phyloP scores from a whole-genome alignment of 2,888 invertebrate genomes.

The Dolichomitus sp. region DNA sequence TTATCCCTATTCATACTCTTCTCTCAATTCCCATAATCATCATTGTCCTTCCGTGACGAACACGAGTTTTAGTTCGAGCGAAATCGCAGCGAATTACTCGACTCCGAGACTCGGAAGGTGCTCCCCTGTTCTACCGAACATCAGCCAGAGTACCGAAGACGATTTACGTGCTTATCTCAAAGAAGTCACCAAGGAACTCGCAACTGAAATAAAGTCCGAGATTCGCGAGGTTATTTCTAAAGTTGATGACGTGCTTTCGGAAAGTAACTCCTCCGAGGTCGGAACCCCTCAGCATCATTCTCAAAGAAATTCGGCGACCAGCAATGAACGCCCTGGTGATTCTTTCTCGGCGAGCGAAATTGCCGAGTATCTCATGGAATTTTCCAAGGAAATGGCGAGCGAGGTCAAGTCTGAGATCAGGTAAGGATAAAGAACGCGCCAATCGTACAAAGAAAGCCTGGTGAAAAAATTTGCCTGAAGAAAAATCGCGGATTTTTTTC shows the following conservation, averaged over 20 bases:
- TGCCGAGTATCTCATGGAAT: slow-evolving; percentile 92
- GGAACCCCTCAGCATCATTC: slow-evolving; percentile 82
- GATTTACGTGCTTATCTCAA: slow-evolving; percentile 92
- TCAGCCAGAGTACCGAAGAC: slow-evolving; percentile 88
- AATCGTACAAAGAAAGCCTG: not conserved
- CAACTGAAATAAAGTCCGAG: slow-evolving; percentile 94
- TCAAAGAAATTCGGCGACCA: slow-evolving; percentile 70
- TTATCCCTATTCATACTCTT: slow-evolving; percentile 66
- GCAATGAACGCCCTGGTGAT: slow-evolving; percentile 87
- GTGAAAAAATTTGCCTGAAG: slow-evolving; percentile 3
- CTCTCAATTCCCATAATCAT: slow-evolving; percentile 66
- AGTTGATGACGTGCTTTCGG: slow-evolving; percentile 93
- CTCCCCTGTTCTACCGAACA: slow-evolving; percentile 79
- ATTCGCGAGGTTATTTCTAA: slow-evolving; percentile 93
- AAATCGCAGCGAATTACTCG: slow-evolving; percentile 50
- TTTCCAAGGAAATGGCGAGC: slow-evolving; percentile 92
- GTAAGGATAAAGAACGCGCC: slow-evolving; percentile 88
- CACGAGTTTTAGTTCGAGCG: slow-evolving; percentile 71
- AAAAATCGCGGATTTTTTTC: not conserved
- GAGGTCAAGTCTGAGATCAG: slow-evolving; percentile 93
- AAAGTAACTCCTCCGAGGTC: slow-evolving; percentile 89
- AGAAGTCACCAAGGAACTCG: slow-evolving; percentile 92
- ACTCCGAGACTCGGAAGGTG: slow-evolving; percentile 79
- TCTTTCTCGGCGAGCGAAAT: slow-evolving; percentile 92
- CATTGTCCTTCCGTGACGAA: slow-evolving; percentile 49